Evolutionary conservation across 2,113 vertebrate species (phyloP).

Genomic region (Nansenia antarctica): DNA sequence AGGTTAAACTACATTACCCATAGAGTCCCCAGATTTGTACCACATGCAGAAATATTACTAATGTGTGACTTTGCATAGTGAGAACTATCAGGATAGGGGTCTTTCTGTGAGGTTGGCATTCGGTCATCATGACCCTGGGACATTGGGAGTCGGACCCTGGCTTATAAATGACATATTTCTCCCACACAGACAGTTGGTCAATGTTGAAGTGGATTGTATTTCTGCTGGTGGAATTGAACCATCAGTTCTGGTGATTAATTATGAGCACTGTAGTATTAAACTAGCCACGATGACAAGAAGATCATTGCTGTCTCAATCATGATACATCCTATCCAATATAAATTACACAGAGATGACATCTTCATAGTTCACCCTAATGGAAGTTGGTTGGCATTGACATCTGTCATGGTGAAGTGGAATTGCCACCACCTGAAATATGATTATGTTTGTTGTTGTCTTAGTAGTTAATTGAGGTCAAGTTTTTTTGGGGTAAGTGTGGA

Average conservation of each 20-base stretch:
- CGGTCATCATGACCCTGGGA: slow-evolving; percentile 21
- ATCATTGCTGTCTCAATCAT: background rate
- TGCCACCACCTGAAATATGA: no score
- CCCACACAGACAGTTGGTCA: slow-evolving; percentile 31
- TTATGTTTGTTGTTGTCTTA: no score
- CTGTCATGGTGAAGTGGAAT: slow-evolving; percentile 20
- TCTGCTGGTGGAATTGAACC: slow-evolving; percentile 20
- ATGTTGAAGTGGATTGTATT: slow-evolving; percentile 14
- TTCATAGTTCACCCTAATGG: background rate
- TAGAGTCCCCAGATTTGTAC: slow-evolving; percentile 12
- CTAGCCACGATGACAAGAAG: slow-evolving; percentile 25
- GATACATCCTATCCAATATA: background rate
- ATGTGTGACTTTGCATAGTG: background rate
- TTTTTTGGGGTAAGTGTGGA: no score
- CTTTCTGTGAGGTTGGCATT: background rate
- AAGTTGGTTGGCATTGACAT: slow-evolving; percentile 13
- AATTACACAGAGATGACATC: background rate
- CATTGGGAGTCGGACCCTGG: slow-evolving; percentile 21
- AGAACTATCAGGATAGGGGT: background rate
- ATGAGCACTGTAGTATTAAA: slow-evolving; percentile 11
- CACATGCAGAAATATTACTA: background rate
- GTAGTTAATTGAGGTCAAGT: no score
- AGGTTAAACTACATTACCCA: slow-evolving; percentile 2
- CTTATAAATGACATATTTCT: slow-evolving; percentile 28
- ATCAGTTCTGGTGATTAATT: slow-evolving; percentile 29